Evolutionary conservation across 1,140 invertebrate species (phyloP), one percentile per base, ranked within the genome.

Genomic region (Stegodyphus mimosarum): DNA sequence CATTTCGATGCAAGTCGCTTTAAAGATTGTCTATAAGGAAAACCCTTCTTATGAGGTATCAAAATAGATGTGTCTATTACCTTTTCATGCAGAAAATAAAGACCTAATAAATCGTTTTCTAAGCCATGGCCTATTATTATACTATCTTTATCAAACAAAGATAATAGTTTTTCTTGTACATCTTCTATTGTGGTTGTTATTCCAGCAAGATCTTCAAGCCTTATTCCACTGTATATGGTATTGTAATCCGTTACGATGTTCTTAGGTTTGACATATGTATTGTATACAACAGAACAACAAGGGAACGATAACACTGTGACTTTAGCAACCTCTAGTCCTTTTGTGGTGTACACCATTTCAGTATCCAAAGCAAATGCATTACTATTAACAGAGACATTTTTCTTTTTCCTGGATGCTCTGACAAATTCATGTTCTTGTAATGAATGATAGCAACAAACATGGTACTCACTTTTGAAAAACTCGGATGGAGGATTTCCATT

Each of bases 11-110:
- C 64, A 13, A 67, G 17, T 15, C 7, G 15, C 49, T 72, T 72
- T 72, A 72, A 17, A 72, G 70, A 72, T 6, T 49, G 48, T 72
- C 70, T 49, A 11, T 49, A 72, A 11, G 70, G 70, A 51, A 72
- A 72, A 7, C 70, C 70, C 4, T 17, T 49, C 6, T 17, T 10
- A 17, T 72, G 48, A 13, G 70, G 70, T 10, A 49, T 48, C 10
- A 72, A 6, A 49, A 72, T 49, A 5, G 70, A 72, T 3, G 70
- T 72, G 70, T 72, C 70, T 7, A 72, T 51, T 6, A 72, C 13
- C 5, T 72, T 72, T 4, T 48, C 18, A 0, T 72, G 70, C 1
- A 72, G 7, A 9, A 72, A 50, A 72, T 51, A 9, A 2, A 72
- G 70, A 72, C 48, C 18, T 17, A 50, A 50, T 9, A 72, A 17